phyloP scores from a whole-genome alignment of 1,140 invertebrate genomes.

The Pogonus chalceus region DNA sequence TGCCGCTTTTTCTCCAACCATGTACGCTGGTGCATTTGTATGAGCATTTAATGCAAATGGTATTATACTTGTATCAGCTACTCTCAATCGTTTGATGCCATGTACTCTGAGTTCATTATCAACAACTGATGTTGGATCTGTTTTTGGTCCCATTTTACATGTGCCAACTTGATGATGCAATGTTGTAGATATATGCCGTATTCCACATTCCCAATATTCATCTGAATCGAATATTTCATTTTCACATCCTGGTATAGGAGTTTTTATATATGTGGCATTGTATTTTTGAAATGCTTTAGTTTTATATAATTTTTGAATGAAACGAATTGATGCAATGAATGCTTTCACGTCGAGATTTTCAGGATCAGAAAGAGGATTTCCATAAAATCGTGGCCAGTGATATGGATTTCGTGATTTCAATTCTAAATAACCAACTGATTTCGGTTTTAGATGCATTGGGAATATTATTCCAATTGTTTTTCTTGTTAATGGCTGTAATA shows the following conservation, averaged over 20 bases:
- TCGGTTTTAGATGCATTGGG: slow-evolving; percentile 64
- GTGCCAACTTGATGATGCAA: slow-evolving; percentile 63
- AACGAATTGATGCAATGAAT: slow-evolving; percentile 33
- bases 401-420: slow-evolving; percentile 48
- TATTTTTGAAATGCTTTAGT: slow-evolving; percentile 34
- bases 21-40: slow-evolving; percentile 59
- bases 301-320: slow-evolving; percentile 26
- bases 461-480: slow-evolving; percentile 52
- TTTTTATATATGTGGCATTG: slow-evolving; percentile 29
- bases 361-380: slow-evolving; percentile 48
- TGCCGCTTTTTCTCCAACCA: slow-evolving; percentile 80
- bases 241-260: slow-evolving; percentile 39
- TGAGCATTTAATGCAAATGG: slow-evolving; percentile 58
- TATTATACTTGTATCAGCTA: slow-evolving; percentile 68
- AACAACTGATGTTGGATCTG: slow-evolving; percentile 60
- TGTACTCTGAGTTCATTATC: slow-evolving; percentile 58
- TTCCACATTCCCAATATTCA: slow-evolving; percentile 62
- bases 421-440: slow-evolving; percentile 44
- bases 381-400: slow-evolving; percentile 51
- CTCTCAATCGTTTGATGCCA: slow-evolving; percentile 56
- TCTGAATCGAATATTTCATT: slow-evolving; percentile 35
- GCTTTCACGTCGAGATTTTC: slow-evolving; percentile 37
- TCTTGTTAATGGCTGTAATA: slow-evolving; percentile 30
- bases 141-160: slow-evolving; percentile 62
- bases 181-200: slow-evolving; percentile 47